phyloP scores from a whole-genome alignment of 2,888 invertebrate species.

The Oligia latruncula region DNA sequence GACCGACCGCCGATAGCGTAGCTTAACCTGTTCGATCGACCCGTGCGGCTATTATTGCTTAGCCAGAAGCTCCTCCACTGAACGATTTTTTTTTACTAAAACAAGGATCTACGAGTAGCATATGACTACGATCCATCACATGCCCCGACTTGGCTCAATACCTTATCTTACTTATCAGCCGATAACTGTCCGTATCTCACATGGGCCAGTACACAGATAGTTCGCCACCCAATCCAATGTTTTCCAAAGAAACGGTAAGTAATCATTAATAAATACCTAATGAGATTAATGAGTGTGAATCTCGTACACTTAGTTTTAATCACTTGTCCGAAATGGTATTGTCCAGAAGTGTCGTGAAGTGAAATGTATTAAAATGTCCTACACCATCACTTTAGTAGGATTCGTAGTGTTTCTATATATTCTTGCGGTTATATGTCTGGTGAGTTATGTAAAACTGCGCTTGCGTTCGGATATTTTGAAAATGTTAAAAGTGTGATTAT shows the following conservation, averaged over 20 bases:
- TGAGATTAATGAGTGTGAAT: slow-evolving; percentile 66
- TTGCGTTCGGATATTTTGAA: slow-evolving; percentile 20
- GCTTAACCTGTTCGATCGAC: too few relatives aligned
- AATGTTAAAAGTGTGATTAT: neutral
- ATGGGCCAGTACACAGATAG: slow-evolving; percentile 70
- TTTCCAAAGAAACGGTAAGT: slow-evolving; percentile 85
- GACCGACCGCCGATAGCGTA: too few relatives aligned
- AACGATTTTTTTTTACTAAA: neutral
- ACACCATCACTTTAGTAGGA: slow-evolving; percentile 41
- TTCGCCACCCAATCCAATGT: slow-evolving; percentile 71
- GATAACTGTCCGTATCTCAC: slow-evolving; percentile 50
- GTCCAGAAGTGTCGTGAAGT: slow-evolving; percentile 34
- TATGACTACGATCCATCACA: slow-evolving; percentile 55
- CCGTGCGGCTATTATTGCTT: too few relatives aligned
- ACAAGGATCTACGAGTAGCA: slow-evolving; percentile 41
- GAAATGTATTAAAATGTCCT: slow-evolving; percentile 57
- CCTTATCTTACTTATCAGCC: slow-evolving; percentile 53
- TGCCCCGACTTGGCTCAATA: slow-evolving; percentile 24
- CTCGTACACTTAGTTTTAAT: slow-evolving; percentile 52
- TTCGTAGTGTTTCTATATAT: slow-evolving; percentile 60
- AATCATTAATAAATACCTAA: slow-evolving; percentile 73
- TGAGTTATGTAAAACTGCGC: slow-evolving; percentile 59
- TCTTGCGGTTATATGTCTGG: slow-evolving; percentile 59
- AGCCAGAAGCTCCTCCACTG: too few relatives aligned
- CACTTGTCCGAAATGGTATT: slow-evolving; percentile 50